These are phyloP conservation scores for Pantala flavescens DNA, from an alignment of 1,140 invertebrate species.

Conservation along the genomic window DNA sequence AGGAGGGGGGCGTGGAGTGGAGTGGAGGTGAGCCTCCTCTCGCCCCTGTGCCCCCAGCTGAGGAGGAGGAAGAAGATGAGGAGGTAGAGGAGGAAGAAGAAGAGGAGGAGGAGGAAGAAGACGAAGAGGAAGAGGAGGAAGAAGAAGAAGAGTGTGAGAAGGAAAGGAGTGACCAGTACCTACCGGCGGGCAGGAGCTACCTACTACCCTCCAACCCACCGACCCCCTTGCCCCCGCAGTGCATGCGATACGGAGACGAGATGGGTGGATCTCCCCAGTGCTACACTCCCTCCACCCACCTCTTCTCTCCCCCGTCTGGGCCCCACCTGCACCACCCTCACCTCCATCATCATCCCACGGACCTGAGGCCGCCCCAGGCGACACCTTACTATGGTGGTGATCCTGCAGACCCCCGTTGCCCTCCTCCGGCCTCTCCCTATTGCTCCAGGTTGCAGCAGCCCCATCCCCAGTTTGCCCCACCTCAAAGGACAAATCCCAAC, in stretches of 20 bases:
- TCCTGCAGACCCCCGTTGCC: not conserved
- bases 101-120: constrained; percentile 36
- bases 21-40: constrained; percentile 21
- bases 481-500: constrained; percentile 13
- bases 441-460: constrained; percentile 40
- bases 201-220: constrained; percentile 23
- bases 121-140: constrained; percentile 29
- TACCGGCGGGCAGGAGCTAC: constrained; percentile 26
- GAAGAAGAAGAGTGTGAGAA: constrained; percentile 30
- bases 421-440: constrained; percentile 29
- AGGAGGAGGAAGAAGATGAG: constrained; percentile 40
- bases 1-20: not conserved
- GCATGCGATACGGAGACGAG: constrained; percentile 29
- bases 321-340: not conserved
- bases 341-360: not conserved
- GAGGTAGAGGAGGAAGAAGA: constrained; percentile 12
- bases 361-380: constrained; percentile 22
- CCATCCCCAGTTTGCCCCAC: constrained; percentile 16
- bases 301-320: constrained; percentile 23
- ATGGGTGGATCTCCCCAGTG: constrained; percentile 30
- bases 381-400: constrained; percentile 27
- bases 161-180: constrained; percentile 30
- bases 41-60: constrained; percentile 35
- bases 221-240: constrained; percentile 27
- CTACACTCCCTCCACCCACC: constrained; percentile 29